These are phyloP conservation scores for Andrena cerasifolii DNA, from an alignment of 1,140 invertebrate genomes.

Conservation along the genomic window DNA sequence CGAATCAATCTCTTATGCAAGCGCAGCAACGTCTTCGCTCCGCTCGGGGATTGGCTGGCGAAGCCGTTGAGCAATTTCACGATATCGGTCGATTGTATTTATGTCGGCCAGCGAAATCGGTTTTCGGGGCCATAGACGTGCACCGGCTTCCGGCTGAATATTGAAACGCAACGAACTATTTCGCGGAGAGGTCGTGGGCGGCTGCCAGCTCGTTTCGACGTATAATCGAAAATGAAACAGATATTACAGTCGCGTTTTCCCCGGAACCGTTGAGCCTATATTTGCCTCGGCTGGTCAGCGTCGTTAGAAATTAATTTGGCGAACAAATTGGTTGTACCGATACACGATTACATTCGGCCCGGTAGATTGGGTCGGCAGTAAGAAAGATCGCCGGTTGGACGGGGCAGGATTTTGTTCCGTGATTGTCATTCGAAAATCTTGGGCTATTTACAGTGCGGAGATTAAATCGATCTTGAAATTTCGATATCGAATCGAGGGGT, in stretches of 20 bases:
- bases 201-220: background rate
- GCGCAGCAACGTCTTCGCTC: background rate
- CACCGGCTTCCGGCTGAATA: slow-evolving; percentile 57
- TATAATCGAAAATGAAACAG: slow-evolving; percentile 60
- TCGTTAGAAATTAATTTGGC: slow-evolving; percentile 41
- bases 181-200: slow-evolving; percentile 16
- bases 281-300: slow-evolving; percentile 14
- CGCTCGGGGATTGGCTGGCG: background rate
- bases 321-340: slow-evolving; percentile 42
- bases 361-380: slow-evolving; percentile 10
- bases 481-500: slow-evolving; percentile 11
- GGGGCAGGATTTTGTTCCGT: background rate
- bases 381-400: slow-evolving; percentile 6
- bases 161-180: slow-evolving; percentile 64
- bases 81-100: slow-evolving; percentile 40
- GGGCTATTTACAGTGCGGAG: slow-evolving; percentile 31
- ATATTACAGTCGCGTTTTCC: slow-evolving; percentile 39
- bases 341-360: slow-evolving; percentile 32
- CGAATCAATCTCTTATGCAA: slow-evolving; percentile 8
- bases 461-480: slow-evolving; percentile 38
- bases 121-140: slow-evolving; percentile 45
- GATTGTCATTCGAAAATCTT: slow-evolving; percentile 22
- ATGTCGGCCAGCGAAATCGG: slow-evolving; percentile 53
- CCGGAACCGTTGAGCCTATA: slow-evolving; percentile 1
- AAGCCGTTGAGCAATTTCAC: background rate